These are phyloP conservation scores for Dufourea novaeangliae DNA, from an alignment of 1,140 invertebrate genomes.

Conservation along the genomic window DNA sequence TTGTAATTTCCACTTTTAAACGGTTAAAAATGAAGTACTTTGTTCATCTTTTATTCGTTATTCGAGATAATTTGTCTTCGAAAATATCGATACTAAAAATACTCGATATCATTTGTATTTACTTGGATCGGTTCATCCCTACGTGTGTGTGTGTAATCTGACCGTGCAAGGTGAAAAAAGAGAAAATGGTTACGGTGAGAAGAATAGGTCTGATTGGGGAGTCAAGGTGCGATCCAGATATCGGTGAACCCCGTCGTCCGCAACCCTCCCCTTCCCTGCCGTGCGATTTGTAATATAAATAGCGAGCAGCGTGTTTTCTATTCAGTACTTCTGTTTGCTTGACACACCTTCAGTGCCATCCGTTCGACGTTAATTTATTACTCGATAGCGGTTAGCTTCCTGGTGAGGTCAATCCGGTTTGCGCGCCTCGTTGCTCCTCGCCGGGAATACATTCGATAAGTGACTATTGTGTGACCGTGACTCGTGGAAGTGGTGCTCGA, in stretches of 20 bases:
- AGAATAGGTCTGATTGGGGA: neutral
- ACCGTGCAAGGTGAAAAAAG: neutral
- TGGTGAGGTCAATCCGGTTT: neutral
- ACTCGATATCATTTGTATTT: no score
- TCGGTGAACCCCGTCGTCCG: neutral
- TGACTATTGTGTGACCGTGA: no score
- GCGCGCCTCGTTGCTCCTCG: neutral
- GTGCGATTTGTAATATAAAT: neutral
- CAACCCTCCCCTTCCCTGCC: neutral
- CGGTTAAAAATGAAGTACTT: no score
- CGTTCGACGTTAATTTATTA: conserved; percentile 33
- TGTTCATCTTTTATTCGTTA: no score
- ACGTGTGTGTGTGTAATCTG: neutral
- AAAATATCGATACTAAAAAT: no score
- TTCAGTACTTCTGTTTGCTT: neutral
- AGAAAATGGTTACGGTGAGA: no score
- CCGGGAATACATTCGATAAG: neutral
- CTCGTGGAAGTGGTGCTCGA: neutral
- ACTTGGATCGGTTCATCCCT: no score
- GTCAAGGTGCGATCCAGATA: neutral
- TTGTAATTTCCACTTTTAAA: no score
- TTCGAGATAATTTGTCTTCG: no score
- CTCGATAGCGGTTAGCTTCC: neutral
- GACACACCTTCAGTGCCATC: conserved; percentile 23
- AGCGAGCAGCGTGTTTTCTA: conserved; percentile 8